Evolutionary conservation across 2,113 vertebrate species (phyloP), one percentile per base, ranked within the genome.

Genomic region (Ptilorrhoa leucosticta): DNA sequence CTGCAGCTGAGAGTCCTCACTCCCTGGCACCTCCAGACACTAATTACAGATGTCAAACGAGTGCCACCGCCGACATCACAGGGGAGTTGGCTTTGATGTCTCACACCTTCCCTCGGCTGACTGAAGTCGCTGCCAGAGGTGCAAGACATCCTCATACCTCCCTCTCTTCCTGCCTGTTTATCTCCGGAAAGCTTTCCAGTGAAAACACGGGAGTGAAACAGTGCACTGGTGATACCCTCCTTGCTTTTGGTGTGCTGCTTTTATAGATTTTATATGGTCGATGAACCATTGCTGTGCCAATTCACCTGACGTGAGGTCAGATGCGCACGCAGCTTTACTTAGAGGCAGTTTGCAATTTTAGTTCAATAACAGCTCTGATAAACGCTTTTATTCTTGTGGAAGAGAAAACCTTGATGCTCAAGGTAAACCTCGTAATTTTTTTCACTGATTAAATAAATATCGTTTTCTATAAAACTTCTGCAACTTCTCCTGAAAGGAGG

Each of bases 31-130:
- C 87, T 73, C 23, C 77, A 85, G 93, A 72, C 73, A 57, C 93
- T 91, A 90, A 96, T 95, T 93, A 86, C 94, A 88, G 47, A 47
- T 95, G 84, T 77, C 79, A 80, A 72, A 90, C 26, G n/a, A 93
- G 71, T 65, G 73, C 84, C 86, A 4, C 61, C 44, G 21, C 6
- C 53, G 33, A 10, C 77, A 57, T 66, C 90, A 88, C 24, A 90
- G 30, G 44, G 56, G 50, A 28, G 5, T 6, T 86, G 13, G 56
- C 82, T 96, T 93, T 96, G 96, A 93, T 90, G 93, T 91, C 85
- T 96, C 81, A 48, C 93, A 71, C 92, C 35, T 95, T 66, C 58
- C n/a, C 68, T 90, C 2, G 2, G 4, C 61, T 37, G 50, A 65
- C 51, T 91, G 89, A 78, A 94, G 76, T 35, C 11, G 7, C 72